Conservation (phyloP, 2,888 invertebrate species). For the Calliphora vomitoria region DNA sequence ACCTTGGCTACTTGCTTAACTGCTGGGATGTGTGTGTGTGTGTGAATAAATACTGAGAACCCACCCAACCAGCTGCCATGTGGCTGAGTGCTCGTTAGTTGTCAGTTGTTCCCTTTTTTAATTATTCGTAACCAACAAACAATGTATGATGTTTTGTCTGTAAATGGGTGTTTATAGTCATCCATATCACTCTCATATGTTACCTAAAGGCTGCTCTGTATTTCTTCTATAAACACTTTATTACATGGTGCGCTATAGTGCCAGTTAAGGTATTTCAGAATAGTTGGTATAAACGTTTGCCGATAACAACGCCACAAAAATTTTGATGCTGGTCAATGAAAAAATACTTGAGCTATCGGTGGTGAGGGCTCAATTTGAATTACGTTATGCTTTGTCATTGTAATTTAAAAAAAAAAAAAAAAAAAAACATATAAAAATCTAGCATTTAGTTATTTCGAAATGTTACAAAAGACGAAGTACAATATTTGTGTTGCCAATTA, state of each 20-base stretch:
- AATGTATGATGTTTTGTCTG: neutral
- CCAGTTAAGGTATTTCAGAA: neutral
- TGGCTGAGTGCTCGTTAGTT: constrained; percentile 6
- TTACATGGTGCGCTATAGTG: neutral
- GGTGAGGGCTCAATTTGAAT: too few species aligned
- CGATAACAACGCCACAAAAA: too few species aligned
- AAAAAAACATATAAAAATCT: too few species aligned
- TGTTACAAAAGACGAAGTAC: too few species aligned
- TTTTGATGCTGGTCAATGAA: too few species aligned
- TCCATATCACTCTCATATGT: constrained; percentile 32
- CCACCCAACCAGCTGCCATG: constrained; percentile 15
- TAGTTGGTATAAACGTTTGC: too few species aligned
- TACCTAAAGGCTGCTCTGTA: constrained; percentile 33
- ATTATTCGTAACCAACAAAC: constrained; percentile 46
- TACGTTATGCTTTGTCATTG: too few species aligned
- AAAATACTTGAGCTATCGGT: too few species aligned
- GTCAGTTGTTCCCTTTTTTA: constrained; percentile 40
- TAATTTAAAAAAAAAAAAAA: too few species aligned
- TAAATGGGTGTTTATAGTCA: constrained; percentile 15
- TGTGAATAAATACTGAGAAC: neutral
- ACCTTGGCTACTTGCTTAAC: too few species aligned
- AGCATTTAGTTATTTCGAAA: too few species aligned
- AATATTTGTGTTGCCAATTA: too few species aligned
- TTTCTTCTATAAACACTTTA: constrained; percentile 32
- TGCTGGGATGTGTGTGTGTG: neutral